Evolutionary conservation across 1,140 invertebrate species (phyloP), one percentile per base, ranked within the genome.

Genomic region (Bombus terrestris): DNA sequence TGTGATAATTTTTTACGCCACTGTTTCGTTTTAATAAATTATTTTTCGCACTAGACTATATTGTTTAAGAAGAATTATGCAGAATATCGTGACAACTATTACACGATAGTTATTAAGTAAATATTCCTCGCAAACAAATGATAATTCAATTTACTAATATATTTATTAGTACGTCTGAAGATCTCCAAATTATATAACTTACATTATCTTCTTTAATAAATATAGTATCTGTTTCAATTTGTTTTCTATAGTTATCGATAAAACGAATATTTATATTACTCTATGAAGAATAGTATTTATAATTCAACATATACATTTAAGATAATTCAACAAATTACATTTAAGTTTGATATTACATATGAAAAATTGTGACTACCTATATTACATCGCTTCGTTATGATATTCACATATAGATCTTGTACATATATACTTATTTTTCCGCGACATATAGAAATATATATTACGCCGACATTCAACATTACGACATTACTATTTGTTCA

Each of bases 401-500:
- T 81, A 86, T 89, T 81, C 80, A 89, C 79, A 83, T 71, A 88
- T 13, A 89, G 35, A 89, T 66, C 71, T 89, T 83, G 78, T 76
- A 81, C 64, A 41, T 68, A 64, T 59, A 89, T 72, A 77, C 64
- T 41, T 83, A 75, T 59, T 68, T 59, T 74, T 53, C 47, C 47
- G 18, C 47, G 18, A 53, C 47, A 53, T 53, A 53, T 53, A 53
- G 47, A 53, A 53, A 32, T 82, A 88, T 88, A 88, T 68, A 74
- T 86, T 86, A 84, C 41, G 28, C 32, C 74, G 75, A 69, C 32
- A 32, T n/a, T 57, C 76, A 81, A 22, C 41, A 62, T 25, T 69
- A 35, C 57, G 39, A 83, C 41, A 25, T 72, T 75, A 41, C 59
- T 78, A 62, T 75, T 83, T 32, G 62, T 68, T 41, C 35, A 64